A percentile compares a stretch with the other conserved stretches of the same genome.
Conservation (phyloP, 2,888 invertebrate species). For the Netelia virgata region DNA sequence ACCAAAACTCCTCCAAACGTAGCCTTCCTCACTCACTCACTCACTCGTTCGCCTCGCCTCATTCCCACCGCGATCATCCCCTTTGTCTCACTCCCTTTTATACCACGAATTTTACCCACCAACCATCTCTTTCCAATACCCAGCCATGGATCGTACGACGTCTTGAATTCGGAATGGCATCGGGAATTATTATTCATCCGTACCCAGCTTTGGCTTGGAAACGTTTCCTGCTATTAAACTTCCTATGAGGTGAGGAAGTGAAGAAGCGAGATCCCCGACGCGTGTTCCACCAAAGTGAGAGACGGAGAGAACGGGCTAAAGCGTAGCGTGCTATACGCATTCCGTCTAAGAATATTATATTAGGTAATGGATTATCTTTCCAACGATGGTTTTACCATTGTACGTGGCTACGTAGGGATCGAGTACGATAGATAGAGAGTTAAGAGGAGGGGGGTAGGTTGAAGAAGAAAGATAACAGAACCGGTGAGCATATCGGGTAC, state of each 20-base stretch:
- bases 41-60: not conserved
- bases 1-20: slow-evolving; percentile 17
- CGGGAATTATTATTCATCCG: slow-evolving; percentile 80
- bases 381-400: slow-evolving; percentile 20
- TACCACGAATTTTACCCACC: slow-evolving; percentile 8
- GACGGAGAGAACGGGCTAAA: slow-evolving; percentile 14
- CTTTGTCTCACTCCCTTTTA: slow-evolving; percentile 36
- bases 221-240: slow-evolving; percentile 78
- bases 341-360: slow-evolving; percentile 81
- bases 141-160: slow-evolving; percentile 51
- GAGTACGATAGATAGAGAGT: slow-evolving; percentile 13
- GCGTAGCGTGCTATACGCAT: slow-evolving; percentile 71
- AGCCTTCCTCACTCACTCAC: not conserved
- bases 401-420: slow-evolving; percentile 28
- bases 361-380: slow-evolving; percentile 78
- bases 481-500: slow-evolving; percentile 64
- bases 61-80: not conserved
- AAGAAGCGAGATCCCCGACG: slow-evolving; percentile 58
- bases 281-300: slow-evolving; percentile 41
- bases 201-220: slow-evolving; percentile 71
- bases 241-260: slow-evolving; percentile 69
- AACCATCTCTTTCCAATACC: slow-evolving; percentile 44
- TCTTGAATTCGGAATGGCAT: slow-evolving; percentile 75
- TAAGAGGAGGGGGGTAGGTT: not conserved
- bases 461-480: slow-evolving; percentile 7